These are phyloP conservation scores for Acipenser ruthenus DNA, from an alignment of 2,797 vertebrate species.

Conservation along the genomic window DNA sequence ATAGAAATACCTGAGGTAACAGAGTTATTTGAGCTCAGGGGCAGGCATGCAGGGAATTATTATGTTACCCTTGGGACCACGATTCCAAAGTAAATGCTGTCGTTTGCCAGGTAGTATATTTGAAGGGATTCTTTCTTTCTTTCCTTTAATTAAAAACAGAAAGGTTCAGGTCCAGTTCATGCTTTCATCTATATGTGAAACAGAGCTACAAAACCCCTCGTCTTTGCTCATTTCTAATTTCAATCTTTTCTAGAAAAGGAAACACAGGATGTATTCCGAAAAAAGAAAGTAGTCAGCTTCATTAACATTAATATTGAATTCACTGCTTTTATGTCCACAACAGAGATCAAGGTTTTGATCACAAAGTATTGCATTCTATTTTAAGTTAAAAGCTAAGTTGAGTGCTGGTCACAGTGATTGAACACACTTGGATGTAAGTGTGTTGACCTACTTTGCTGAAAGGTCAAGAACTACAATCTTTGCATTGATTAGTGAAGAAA, in stretches of 20 bases:
- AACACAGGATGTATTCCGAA: conserved; percentile 37
- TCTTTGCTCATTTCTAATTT: conserved; percentile 24
- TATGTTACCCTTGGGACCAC: conserved; percentile 9
- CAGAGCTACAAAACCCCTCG: conserved; percentile 22
- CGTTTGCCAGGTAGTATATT: conserved; percentile 26
- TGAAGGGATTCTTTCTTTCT: not conserved
- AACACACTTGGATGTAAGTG: conserved; percentile 16
- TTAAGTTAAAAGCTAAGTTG: conserved; percentile 25
- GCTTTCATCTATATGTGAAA: conserved; percentile 32
- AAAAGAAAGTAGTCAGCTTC: conserved; percentile 26
- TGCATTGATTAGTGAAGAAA: no score
- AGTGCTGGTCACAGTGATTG: conserved; percentile 20
- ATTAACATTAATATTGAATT: conserved; percentile 46
- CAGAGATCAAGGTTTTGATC: conserved; percentile 19
- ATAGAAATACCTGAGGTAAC: conserved; percentile 18
- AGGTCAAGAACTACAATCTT: no score
- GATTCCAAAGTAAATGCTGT: conserved; percentile 9
- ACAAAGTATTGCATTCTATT: conserved; percentile 21
- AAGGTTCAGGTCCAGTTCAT: conserved; percentile 15
- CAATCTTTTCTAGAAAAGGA: conserved; percentile 10
- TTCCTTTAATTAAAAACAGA: conserved; percentile 13
- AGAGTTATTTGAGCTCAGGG: conserved; percentile 17
- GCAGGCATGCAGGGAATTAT: conserved; percentile 20
- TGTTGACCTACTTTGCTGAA: not conserved
- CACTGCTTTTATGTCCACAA: conserved; percentile 36